Conservation (phyloP, 1,140 invertebrate genomes). For the Anthonomus grandis region DNA sequence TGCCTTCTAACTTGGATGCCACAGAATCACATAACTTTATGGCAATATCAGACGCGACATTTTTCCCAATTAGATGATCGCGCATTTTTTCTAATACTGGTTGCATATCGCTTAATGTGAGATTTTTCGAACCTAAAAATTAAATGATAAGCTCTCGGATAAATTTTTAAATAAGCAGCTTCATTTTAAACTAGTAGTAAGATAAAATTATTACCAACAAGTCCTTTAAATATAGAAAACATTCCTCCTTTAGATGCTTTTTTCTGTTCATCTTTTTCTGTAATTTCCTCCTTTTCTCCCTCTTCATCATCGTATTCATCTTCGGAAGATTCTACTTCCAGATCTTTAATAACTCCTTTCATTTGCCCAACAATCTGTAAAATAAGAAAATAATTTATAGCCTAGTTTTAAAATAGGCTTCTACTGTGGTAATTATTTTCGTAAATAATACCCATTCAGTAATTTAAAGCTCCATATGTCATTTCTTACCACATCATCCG, state of each 20-base stretch:
- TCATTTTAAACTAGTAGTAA: background rate
- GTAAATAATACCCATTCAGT: no score
- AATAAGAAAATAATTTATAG: no score
- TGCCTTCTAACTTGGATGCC: slow-evolving; percentile 87
- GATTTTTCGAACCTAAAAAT: slow-evolving; percentile 43
- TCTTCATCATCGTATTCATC: slow-evolving; percentile 53
- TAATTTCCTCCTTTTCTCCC: slow-evolving; percentile 28
- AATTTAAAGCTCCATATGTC: background rate
- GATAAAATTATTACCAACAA: slow-evolving; percentile 76
- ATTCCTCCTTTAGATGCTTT: slow-evolving; percentile 54
- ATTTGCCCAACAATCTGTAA: slow-evolving; percentile 76
- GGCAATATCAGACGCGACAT: slow-evolving; percentile 96
- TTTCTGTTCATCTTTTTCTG: slow-evolving; percentile 25
- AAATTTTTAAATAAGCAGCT: slow-evolving; percentile 7
- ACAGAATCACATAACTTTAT: slow-evolving; percentile 94
- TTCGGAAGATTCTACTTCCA: slow-evolving; percentile 58
- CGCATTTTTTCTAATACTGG: slow-evolving; percentile 92
- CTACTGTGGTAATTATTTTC: no score
- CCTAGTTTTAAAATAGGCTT: no score
- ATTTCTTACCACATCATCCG: slow-evolving; percentile 62
- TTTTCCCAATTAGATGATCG: slow-evolving; percentile 95
- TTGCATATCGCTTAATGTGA: slow-evolving; percentile 70
- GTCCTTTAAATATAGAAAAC: slow-evolving; percentile 79
- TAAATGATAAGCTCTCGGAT: background rate
- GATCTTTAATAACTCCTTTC: slow-evolving; percentile 69